Percentiles rank a stretch among this genome's conserved stretches.
Evolutionary conservation across 2,797 vertebrate genomes (phyloP).

Genomic region (Sylvilagus floridanus): DNA sequence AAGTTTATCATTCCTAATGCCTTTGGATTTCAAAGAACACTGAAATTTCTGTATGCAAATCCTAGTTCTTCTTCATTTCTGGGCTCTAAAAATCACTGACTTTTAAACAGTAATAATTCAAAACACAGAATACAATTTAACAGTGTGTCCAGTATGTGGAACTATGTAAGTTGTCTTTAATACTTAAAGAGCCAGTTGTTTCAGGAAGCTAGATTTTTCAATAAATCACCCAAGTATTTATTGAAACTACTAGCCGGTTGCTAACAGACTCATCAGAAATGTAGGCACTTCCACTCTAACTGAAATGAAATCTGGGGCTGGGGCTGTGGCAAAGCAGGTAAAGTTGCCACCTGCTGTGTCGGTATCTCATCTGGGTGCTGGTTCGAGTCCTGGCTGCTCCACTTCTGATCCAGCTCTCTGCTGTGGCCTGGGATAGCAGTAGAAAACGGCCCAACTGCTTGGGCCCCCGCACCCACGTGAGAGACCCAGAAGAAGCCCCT

Average conservation of each 20-base stretch:
- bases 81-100: not conserved
- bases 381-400: too few species aligned
- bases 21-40: not conserved
- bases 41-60: not conserved
- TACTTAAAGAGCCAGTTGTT: not conserved
- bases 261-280: slow-evolving; percentile 7
- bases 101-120: slow-evolving; percentile 21
- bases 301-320: slow-evolving; percentile 9
- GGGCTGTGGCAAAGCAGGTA: too few species aligned
- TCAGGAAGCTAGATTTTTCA: slow-evolving; percentile 36
- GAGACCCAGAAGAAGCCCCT: too few species aligned
- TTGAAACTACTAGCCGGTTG: not conserved
- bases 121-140: slow-evolving; percentile 7
- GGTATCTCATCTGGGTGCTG: too few species aligned
- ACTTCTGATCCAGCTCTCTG: too few species aligned
- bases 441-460: too few species aligned
- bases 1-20: slow-evolving; percentile 28
- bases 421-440: too few species aligned
- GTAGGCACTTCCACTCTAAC: not conserved
- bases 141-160: slow-evolving; percentile 29
- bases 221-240: slow-evolving; percentile 32
- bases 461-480: too few species aligned
- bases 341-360: too few species aligned
- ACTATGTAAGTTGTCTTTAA: slow-evolving; percentile 24
- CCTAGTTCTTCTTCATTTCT: slow-evolving; percentile 16